phyloP scores from a whole-genome alignment of 2,113 vertebrate genomes.

The Phalacrocorax pelagicus region DNA sequence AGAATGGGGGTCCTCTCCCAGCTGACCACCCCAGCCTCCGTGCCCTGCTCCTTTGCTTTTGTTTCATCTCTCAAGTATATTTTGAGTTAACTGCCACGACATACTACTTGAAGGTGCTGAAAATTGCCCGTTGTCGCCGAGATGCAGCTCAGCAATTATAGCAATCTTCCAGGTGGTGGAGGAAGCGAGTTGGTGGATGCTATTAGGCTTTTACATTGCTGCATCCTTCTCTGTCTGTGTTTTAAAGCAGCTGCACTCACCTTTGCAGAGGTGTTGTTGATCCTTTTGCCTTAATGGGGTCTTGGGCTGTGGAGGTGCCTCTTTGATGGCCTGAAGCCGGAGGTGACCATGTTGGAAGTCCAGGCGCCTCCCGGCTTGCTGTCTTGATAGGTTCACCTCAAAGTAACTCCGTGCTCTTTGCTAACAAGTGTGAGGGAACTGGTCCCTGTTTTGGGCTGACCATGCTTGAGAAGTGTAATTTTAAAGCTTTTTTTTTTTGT shows the following conservation, averaged over 20 bases:
- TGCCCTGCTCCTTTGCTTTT: not conserved
- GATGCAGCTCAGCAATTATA: not conserved
- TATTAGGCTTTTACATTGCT: not conserved
- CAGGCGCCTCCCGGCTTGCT: not conserved
- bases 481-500: not conserved
- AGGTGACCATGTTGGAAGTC: not conserved
- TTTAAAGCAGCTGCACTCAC: not conserved
- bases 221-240: not conserved
- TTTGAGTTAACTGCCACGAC: not conserved
- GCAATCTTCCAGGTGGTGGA: not conserved
- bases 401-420: not conserved
- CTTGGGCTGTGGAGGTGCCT: not conserved
- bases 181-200: not conserved
- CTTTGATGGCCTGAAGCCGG: not conserved
- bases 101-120: not conserved
- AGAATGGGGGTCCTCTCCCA: not conserved
- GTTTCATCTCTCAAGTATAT: not conserved
- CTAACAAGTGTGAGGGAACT: not conserved
- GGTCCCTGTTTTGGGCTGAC: not conserved
- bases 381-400: not conserved
- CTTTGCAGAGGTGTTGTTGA: not conserved
- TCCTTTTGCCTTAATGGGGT: not conserved
- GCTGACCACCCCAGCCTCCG: accelerated
- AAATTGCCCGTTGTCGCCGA: not conserved
- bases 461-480: not conserved